Conservation (phyloP, 2,888 invertebrate genomes). For the Tryphoninae sp. region DNA sequence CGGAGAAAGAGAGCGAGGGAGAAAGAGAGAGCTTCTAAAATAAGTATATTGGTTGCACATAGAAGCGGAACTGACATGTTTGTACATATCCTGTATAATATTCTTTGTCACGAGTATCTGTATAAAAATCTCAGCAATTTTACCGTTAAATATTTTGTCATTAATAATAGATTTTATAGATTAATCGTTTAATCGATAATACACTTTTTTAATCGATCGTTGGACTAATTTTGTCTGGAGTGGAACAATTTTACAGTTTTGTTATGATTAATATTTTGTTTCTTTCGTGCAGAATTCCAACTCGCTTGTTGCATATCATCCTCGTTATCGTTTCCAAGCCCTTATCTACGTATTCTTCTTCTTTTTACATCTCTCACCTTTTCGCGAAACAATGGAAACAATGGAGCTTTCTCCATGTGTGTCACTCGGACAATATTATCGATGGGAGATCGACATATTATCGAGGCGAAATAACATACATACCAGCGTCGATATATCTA, state of each 20-base stretch:
- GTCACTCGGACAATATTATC: constrained; percentile 57
- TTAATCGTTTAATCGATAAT: not conserved
- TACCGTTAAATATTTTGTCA: not conserved
- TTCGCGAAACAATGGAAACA: constrained; percentile 56
- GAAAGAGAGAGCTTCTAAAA: constrained; percentile 61
- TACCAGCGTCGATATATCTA: not conserved
- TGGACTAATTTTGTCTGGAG: not conserved
- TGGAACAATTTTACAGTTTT: not conserved
- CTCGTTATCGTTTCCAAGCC: constrained; percentile 31
- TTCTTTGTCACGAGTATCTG: not conserved
- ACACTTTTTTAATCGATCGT: too few species aligned
- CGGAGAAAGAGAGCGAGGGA: not conserved
- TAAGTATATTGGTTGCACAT: constrained; percentile 46
- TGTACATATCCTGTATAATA: not conserved
- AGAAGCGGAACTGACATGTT: constrained; percentile 18
- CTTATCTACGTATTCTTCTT: constrained; percentile 41
- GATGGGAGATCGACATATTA: constrained; percentile 29
- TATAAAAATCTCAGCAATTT: not conserved
- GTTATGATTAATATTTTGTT: not conserved
- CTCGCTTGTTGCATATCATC: constrained; percentile 6
- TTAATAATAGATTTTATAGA: not conserved
- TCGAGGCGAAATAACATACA: not conserved
- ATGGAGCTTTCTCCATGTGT: constrained; percentile 52
- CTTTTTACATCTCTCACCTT: constrained; percentile 17
- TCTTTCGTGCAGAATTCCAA: not conserved